Evolutionary conservation across 2,797 vertebrate genomes (phyloP).

Genomic region (Tokudaia tokunoshimensis): DNA sequence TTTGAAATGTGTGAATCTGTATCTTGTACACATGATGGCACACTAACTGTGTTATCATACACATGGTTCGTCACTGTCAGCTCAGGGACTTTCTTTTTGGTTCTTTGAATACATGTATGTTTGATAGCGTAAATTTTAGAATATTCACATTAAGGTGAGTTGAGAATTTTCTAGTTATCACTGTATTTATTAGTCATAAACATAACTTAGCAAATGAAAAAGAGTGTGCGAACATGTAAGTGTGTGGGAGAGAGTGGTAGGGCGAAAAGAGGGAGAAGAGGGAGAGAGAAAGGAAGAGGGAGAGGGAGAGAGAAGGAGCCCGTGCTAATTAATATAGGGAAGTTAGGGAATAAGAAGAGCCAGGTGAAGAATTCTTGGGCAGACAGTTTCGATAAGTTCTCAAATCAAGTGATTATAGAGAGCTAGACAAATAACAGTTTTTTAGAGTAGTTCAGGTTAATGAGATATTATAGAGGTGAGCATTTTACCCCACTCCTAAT

Average conservation of each 20-base stretch:
- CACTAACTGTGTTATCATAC: neutral
- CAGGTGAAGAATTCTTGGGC: neutral
- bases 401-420: neutral
- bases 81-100: neutral
- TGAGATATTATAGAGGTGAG: neutral
- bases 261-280: too few species aligned
- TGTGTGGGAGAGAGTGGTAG: neutral
- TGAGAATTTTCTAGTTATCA: neutral
- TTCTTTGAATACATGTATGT: neutral
- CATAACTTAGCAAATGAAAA: neutral
- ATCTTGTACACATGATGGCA: neutral
- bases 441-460: neutral
- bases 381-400: neutral
- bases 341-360: neutral
- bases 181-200: neutral
- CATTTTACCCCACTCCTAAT: rapidly evolving
- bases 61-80: neutral
- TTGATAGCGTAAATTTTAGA: neutral
- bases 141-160: neutral
- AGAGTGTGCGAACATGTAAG: neutral
- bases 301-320: neutral
- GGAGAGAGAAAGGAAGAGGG: neutral
- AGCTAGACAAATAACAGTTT: neutral
- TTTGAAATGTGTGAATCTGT: neutral
- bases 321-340: neutral